These are phyloP conservation scores for Chiroxiphia lanceolata DNA, from an alignment of 2,797 vertebrate genomes.

Conservation along the genomic window DNA sequence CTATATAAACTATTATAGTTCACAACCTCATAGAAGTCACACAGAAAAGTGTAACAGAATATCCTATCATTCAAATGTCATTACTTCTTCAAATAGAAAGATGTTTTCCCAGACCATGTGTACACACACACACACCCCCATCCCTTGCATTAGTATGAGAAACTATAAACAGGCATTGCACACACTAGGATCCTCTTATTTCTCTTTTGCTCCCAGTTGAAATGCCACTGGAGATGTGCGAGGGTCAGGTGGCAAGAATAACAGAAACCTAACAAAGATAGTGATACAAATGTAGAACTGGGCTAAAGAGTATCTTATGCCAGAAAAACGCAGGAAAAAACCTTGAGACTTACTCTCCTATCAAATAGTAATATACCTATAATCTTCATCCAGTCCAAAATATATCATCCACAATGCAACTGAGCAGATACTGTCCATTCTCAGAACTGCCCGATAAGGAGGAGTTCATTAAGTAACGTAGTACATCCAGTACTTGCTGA, in stretches of 20 bases:
- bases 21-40: neutral
- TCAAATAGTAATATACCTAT: neutral
- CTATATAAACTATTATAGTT: neutral
- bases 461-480: neutral
- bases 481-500: neutral
- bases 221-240: neutral
- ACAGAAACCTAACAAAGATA: neutral
- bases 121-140: accelerated
- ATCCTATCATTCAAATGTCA: neutral
- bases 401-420: neutral
- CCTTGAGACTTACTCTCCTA: neutral
- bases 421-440: neutral
- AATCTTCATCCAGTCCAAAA: neutral
- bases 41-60: neutral
- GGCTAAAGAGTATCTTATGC: neutral
- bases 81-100: neutral
- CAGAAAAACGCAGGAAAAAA: neutral
- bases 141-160: neutral
- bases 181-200: neutral
- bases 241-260: neutral
- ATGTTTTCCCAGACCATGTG: neutral
- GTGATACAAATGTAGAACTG: neutral
- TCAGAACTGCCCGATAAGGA: neutral
- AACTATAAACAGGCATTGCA: neutral
- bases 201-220: neutral